These are phyloP conservation scores for Geococcyx californianus DNA, from an alignment of 2,113 vertebrate genomes.

Conservation along the genomic window DNA sequence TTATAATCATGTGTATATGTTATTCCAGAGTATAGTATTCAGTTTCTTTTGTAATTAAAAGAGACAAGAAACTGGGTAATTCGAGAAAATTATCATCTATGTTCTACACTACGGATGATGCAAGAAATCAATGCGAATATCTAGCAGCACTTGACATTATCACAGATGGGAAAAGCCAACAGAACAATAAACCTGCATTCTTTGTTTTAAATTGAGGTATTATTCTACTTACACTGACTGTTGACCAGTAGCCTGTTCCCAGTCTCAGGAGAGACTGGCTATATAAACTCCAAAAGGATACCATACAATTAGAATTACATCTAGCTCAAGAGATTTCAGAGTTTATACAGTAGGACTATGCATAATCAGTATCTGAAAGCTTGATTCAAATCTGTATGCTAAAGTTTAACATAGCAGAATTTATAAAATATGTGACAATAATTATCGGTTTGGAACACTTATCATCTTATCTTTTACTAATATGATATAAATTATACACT, in stretches of 20 bases:
- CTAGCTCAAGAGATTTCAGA: not conserved
- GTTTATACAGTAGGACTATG: not conserved
- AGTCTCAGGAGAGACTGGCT: not conserved
- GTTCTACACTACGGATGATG: not conserved
- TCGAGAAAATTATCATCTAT: not conserved
- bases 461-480: not conserved
- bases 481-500: not conserved
- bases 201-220: not conserved
- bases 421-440: conserved; percentile 20
- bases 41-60: not conserved
- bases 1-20: not conserved
- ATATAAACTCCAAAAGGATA: not conserved
- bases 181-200: not conserved
- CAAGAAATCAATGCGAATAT: not conserved
- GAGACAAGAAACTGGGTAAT: not conserved
- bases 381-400: not conserved
- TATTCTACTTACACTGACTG: not conserved
- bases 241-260: not conserved
- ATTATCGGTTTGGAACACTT: not conserved
- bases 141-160: not conserved
- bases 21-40: not conserved
- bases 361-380: not conserved
- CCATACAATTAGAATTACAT: not conserved
- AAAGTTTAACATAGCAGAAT: not conserved
- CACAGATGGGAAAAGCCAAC: not conserved